These are phyloP conservation scores for Diogma glabrata DNA, from an alignment of 2,888 invertebrate genomes.

Conservation along the genomic window DNA sequence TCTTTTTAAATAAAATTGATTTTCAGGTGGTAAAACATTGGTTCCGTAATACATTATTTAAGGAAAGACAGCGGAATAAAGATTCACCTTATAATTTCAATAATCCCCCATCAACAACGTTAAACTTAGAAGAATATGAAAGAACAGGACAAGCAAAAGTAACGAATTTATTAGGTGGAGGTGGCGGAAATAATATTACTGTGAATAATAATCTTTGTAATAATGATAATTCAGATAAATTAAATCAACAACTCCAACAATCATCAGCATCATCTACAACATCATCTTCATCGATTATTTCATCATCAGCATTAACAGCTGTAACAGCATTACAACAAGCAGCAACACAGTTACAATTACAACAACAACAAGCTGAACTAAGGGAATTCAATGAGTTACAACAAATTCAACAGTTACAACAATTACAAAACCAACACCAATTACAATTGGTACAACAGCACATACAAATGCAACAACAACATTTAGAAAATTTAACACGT, in stretches of 20 bases:
- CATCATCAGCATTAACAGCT: too few species aligned
- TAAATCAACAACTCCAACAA: background rate
- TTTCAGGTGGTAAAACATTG: conserved; percentile 76
- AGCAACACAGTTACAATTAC: conserved; percentile 19
- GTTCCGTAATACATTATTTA: conserved; percentile 98
- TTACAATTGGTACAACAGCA: conserved; percentile 16
- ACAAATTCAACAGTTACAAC: conserved; percentile 19
- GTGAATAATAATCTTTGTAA: conserved; percentile 4
- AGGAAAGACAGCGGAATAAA: conserved; percentile 96
- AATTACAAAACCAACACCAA: conserved; percentile 23
- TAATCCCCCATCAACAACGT: conserved; percentile 93
- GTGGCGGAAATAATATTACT: conserved; percentile 3
- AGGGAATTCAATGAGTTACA: conserved; percentile 3
- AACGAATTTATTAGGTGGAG: conserved; percentile 37
- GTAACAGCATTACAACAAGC: background rate
- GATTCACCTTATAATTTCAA: conserved; percentile 99
- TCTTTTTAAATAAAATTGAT: background rate
- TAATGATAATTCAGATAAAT: too few species aligned
- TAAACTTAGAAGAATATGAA: conserved; percentile 95
- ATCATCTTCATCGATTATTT: conserved; percentile 1
- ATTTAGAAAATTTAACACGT: conserved; percentile 22
- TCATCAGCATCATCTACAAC: conserved; percentile 4
- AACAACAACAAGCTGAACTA: conserved; percentile 12
- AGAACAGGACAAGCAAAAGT: conserved; percentile 96
- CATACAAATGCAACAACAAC: conserved; percentile 18